A percentile compares a stretch with the other conserved stretches of the same genome.
These are phyloP conservation scores for Polydrusus cervinus DNA, from an alignment of 2,888 invertebrate genomes.

Conservation along the genomic window DNA sequence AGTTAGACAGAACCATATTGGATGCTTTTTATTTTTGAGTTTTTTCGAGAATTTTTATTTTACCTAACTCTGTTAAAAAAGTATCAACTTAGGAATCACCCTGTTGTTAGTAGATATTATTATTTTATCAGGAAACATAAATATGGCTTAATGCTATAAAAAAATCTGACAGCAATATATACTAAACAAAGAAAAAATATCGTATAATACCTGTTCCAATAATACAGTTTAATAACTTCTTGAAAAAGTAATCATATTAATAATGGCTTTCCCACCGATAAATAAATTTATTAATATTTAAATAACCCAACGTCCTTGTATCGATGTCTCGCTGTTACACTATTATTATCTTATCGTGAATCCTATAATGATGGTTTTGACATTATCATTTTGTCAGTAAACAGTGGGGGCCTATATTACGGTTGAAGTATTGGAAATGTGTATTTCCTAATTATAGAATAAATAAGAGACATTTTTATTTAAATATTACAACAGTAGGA, in stretches of 20 bases:
- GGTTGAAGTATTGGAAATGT: constrained; percentile 4
- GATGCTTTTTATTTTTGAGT: too few relatives aligned
- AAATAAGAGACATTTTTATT: constrained; percentile 8
- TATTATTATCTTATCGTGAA: constrained; percentile 22
- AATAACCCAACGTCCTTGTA: constrained; percentile 19
- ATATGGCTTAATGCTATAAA: too few relatives aligned
- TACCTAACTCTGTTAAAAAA: too few relatives aligned
- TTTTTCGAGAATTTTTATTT: too few relatives aligned
- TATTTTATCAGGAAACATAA: too few relatives aligned
- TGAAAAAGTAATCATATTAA: constrained; percentile 8
- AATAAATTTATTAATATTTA: constrained; percentile 27
- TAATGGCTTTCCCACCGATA: constrained; percentile 20
- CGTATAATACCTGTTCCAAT: neutral
- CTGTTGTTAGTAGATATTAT: too few relatives aligned
- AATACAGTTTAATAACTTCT: neutral
- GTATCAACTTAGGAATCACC: too few relatives aligned
- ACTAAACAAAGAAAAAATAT: neutral
- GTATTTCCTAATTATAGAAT: constrained; percentile 11
- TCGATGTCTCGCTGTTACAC: constrained; percentile 16
- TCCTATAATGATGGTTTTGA: constrained; percentile 25
- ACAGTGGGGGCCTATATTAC: constrained; percentile 7
- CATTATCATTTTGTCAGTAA: constrained; percentile 28
- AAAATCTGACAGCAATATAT: neutral
- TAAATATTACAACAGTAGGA: neutral
- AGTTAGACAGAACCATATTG: too few relatives aligned